Evolutionary conservation across 2,888 invertebrate species (phyloP), one percentile per base, ranked within the genome.

Genomic region (Strigamia maritima): DNA sequence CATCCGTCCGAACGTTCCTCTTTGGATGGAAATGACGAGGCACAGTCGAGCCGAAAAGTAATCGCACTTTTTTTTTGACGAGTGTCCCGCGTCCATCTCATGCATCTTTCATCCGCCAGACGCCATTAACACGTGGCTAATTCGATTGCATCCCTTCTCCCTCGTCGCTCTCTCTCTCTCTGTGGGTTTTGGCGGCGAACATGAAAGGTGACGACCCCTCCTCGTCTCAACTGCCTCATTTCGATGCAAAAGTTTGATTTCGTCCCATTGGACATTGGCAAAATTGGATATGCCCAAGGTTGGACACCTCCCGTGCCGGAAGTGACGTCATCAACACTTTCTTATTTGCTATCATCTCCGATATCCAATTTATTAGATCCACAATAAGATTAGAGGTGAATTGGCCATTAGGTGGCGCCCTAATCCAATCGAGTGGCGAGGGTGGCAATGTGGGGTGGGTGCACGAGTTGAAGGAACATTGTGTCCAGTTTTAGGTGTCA

Each of bases 291-390:
- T 7, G 75, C 8, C 38, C 75, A n/a, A 35, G 38, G 19, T 38
- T n/a, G 14, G 75, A 35, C 38, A 14, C 75, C 38, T 75, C 75
- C 22, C 7, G 2, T 10, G 31, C 75, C 44, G 28, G 60, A 60
- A 60, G 35, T 60, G 54, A 78, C 31, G 78, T 78, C 28, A 26
- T 12, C 3, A 28, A 31, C 75, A 49, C 76, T 74, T 77, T 79
- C 77, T 79, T 80, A 78, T 80, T 80, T 76, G 80, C 80, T 79
- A 78, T 80, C 79, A 80, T 80, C 80, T 80, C 54, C 77, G 79
- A 80, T 80, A 80, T 80, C 80, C 80, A 80, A 80, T 80, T 80
- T 80, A 80, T 80, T 80, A 80, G 80, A 80, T 79, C 79, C 79
- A 79, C 80, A 80, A 80, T 80, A 77, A 80, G 80, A 80, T 80